phyloP scores from a whole-genome alignment of 2,113 vertebrate species.

The Macheiramphus alcinus region DNA sequence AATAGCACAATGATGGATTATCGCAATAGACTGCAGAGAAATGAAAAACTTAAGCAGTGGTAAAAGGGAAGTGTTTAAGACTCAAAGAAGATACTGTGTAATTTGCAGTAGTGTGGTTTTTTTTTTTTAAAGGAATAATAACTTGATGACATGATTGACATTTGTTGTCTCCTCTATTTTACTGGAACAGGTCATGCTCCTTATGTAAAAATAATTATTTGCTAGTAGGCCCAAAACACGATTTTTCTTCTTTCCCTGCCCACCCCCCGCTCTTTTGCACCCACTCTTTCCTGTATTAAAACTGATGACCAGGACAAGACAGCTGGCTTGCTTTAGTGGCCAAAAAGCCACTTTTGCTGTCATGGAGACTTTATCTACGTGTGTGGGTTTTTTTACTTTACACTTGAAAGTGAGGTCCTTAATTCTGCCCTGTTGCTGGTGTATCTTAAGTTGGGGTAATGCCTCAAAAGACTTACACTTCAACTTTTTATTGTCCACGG shows the following conservation, averaged over 20 bases:
- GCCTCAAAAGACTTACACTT: not conserved
- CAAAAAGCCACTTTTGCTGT: not conserved
- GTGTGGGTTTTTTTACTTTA: not conserved
- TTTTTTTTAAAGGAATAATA: not conserved
- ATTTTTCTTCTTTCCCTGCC: not conserved
- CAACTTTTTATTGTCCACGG: not conserved
- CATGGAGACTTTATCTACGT: not conserved
- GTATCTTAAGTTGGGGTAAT: not conserved
- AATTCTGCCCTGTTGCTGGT: not conserved
- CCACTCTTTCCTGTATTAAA: not conserved
- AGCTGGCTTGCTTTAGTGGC: not conserved
- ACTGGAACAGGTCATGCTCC: not conserved
- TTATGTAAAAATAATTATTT: not conserved
- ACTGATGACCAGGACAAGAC: not conserved
- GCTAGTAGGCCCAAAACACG: not conserved
- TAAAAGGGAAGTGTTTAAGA: not conserved
- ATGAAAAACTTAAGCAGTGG: not conserved
- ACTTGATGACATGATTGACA: not conserved
- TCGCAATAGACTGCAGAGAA: not conserved
- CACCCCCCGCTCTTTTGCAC: fast-evolving
- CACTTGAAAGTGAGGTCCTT: not conserved
- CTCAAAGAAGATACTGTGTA: not conserved
- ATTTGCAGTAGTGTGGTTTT: not conserved
- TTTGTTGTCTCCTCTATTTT: not conserved
- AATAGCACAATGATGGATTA: not conserved